These are phyloP conservation scores for Drosophila tani DNA, from an alignment of 1,140 invertebrate species.

Conservation along the genomic window DNA sequence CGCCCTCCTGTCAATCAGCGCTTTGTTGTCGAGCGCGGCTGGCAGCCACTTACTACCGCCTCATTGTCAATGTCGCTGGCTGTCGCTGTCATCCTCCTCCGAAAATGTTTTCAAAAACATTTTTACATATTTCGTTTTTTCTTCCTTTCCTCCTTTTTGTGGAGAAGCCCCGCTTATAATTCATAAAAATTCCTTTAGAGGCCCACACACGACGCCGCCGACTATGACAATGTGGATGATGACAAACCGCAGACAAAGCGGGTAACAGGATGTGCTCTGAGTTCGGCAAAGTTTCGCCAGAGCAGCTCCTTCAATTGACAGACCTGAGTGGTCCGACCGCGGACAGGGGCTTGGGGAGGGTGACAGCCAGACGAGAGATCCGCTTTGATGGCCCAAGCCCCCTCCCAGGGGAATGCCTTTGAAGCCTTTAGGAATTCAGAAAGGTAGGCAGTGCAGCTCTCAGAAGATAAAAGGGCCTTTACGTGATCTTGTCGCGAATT, in stretches of 20 bases:
- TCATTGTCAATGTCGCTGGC: constrained; percentile 76
- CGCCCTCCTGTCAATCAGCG: constrained; percentile 76
- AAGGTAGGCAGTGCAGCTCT: constrained; percentile 7
- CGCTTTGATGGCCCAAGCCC: constrained; percentile 31
- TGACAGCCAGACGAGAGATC: constrained; percentile 26
- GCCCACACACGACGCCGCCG: constrained; percentile 60
- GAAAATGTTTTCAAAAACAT: constrained; percentile 60
- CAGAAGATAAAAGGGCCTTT: neutral
- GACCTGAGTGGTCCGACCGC: constrained; percentile 15
- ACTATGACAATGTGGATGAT: constrained; percentile 40
- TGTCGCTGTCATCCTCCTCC: constrained; percentile 61
- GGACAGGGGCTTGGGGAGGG: neutral
- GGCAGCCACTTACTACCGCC: constrained; percentile 78
- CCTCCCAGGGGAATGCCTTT: constrained; percentile 8
- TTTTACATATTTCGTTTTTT: constrained; percentile 70
- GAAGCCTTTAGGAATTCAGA: constrained; percentile 7
- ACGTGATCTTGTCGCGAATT: constrained; percentile 8
- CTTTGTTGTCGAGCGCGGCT: constrained; percentile 67
- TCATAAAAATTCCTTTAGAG: constrained; percentile 72
- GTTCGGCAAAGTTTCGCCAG: constrained; percentile 21
- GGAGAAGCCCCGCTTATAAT: constrained; percentile 65
- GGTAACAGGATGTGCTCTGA: constrained; percentile 50
- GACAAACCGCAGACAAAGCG: constrained; percentile 75
- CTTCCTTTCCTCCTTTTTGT: neutral
- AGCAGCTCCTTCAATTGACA: constrained; percentile 45